Percentiles rank a stretch among this genome's conserved stretches.
Conservation (phyloP, 1,140 invertebrate species). For the Temnothorax nylanderi region DNA sequence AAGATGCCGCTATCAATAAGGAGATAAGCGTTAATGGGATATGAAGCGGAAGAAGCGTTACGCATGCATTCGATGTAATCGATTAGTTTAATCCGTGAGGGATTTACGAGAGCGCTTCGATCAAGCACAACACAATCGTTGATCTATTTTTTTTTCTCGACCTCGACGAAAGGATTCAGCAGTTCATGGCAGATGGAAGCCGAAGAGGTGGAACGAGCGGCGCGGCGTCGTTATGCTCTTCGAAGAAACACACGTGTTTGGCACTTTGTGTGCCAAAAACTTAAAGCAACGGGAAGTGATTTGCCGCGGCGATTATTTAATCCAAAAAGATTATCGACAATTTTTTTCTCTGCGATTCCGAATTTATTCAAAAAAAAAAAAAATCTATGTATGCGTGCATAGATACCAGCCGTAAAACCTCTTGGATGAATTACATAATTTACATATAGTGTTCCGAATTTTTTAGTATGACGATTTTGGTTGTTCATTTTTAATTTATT, state of each 20-base stretch:
- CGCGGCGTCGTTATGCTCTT: conserved; percentile 6
- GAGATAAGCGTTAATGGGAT: not conserved
- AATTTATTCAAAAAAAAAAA: not conserved
- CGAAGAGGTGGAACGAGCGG: conserved; percentile 24
- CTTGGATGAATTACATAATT: not conserved
- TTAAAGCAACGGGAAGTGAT: not conserved
- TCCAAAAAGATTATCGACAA: not conserved
- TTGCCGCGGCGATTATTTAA: not conserved
- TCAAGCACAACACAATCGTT: not conserved
- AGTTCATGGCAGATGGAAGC: conserved; percentile 13
- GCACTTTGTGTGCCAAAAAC: not conserved
- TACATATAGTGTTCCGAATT: not conserved
- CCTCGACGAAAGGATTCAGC: conserved; percentile 39
- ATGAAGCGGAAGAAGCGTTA: not conserved
- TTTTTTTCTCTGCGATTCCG: conserved; percentile 8
- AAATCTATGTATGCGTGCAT: not conserved
- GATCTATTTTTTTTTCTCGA: not conserved
- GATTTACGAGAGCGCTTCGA: conserved; percentile 2
- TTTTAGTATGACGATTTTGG: not conserved
- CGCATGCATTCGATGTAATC: not conserved
- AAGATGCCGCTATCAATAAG: conserved; percentile 7
- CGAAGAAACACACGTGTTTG: conserved; percentile 33
- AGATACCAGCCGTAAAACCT: not conserved
- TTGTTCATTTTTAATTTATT: not conserved
- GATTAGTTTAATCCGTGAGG: not conserved